phyloP scores from a whole-genome alignment of 2,888 invertebrate species.

The Ornithoptera alexandrae region DNA sequence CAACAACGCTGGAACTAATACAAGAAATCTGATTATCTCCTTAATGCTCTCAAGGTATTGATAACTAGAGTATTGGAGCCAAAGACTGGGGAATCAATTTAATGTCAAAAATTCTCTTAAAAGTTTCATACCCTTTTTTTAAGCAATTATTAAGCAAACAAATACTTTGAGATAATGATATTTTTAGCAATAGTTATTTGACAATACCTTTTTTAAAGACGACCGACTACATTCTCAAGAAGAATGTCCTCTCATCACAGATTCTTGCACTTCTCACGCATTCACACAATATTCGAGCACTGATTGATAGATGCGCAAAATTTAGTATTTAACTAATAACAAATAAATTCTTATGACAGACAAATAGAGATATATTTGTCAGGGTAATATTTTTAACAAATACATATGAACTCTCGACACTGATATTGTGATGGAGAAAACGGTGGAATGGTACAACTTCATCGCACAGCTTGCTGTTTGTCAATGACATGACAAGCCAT shows the following conservation, averaged over 20 bases:
- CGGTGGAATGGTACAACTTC: background rate
- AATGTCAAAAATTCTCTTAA: too few species aligned
- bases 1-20: too few species aligned
- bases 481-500: conserved; percentile 12
- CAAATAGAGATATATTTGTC: background rate
- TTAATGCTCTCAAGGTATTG: too few species aligned
- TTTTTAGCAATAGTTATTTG: too few species aligned
- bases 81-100: too few species aligned
- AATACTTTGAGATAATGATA: too few species aligned
- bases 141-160: too few species aligned
- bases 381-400: background rate
- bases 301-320: background rate
- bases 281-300: background rate
- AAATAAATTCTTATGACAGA: background rate
- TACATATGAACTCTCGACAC: background rate
- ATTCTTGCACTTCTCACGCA: background rate
- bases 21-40: too few species aligned
- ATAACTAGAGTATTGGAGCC: too few species aligned
- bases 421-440: background rate
- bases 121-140: too few species aligned
- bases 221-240: background rate
- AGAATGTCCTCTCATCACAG: background rate
- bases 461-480: background rate
- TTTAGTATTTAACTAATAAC: background rate
- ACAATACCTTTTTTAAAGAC: background rate